Evolutionary conservation across 2,797 vertebrate species (phyloP).

Genomic region (Florisuga fusca): DNA sequence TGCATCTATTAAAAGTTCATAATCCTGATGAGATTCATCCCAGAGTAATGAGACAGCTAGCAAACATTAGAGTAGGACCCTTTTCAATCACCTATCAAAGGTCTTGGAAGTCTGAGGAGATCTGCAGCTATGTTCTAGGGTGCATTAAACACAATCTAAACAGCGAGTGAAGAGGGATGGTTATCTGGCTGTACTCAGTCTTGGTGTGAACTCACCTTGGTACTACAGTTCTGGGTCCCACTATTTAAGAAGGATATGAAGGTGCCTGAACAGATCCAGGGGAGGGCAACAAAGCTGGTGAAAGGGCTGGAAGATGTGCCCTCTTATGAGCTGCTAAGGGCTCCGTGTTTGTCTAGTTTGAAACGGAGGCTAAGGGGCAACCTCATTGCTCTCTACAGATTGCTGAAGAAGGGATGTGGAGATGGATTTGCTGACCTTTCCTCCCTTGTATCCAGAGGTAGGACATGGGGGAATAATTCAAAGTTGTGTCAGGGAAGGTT

Average conservation of each 20-base stretch:
- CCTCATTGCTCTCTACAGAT: too few species aligned
- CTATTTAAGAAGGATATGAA: neutral
- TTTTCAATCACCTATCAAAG: neutral
- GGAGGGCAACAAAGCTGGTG: neutral
- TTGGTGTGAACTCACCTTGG: neutral
- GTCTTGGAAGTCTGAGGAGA: neutral
- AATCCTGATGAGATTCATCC: neutral
- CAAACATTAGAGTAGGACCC: neutral
- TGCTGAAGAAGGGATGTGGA: too few species aligned
- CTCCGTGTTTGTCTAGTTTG: neutral
- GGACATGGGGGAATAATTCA: too few species aligned
- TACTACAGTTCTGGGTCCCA: neutral
- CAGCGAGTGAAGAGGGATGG: accelerated
- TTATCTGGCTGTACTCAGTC: accelerated
- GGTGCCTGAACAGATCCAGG: accelerated
- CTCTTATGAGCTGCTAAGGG: neutral
- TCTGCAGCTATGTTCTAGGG: neutral
- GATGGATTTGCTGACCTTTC: too few species aligned
- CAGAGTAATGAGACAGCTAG: neutral
- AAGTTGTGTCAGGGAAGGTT: too few species aligned
- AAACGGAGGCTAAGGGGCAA: neutral
- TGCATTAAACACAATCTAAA: neutral
- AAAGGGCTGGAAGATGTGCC: neutral
- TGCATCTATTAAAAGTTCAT: neutral
- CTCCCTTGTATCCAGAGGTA: too few species aligned